Evolutionary conservation across 2,888 invertebrate genomes (phyloP).

Genomic region (Silvanus unidentatus): DNA sequence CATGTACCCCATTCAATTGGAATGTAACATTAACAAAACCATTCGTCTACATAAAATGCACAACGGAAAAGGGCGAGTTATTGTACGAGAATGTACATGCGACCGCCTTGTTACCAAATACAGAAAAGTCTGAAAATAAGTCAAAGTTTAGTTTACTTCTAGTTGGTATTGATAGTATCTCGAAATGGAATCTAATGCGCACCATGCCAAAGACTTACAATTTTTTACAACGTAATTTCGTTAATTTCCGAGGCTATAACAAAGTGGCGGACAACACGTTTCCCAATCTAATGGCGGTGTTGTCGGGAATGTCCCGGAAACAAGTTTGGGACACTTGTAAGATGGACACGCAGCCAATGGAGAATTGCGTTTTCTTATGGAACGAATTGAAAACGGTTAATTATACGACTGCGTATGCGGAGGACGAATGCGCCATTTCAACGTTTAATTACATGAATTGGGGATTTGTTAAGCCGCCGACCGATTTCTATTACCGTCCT

Average conservation of each 20-base stretch:
- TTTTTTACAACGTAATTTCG: conserved; percentile 52
- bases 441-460: conserved; percentile 70
- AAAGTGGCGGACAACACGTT: conserved; percentile 84
- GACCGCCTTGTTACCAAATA: not conserved
- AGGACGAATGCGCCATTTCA: conserved; percentile 66
- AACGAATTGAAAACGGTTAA: conserved; percentile 62
- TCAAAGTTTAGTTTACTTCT: conserved; percentile 60
- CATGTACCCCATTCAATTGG: not conserved
- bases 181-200: conserved; percentile 66
- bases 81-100: conserved; percentile 2
- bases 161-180: conserved; percentile 80
- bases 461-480: conserved; percentile 67
- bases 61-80: not conserved
- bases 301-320: conserved; percentile 52
- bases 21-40: not conserved
- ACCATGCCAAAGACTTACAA: conserved; percentile 66
- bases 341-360: conserved; percentile 53
- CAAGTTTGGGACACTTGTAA: conserved; percentile 46
- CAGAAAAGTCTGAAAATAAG: not conserved
- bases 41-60: not conserved
- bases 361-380: conserved; percentile 74
- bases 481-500: conserved; percentile 75
- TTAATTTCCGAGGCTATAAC: conserved; percentile 40
- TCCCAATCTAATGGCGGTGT: conserved; percentile 78
- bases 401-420: conserved; percentile 74